Evolutionary conservation across 2,113 vertebrate genomes (phyloP), one percentile per base, ranked within the genome.

Genomic region (Ctenomys sociabilis): DNA sequence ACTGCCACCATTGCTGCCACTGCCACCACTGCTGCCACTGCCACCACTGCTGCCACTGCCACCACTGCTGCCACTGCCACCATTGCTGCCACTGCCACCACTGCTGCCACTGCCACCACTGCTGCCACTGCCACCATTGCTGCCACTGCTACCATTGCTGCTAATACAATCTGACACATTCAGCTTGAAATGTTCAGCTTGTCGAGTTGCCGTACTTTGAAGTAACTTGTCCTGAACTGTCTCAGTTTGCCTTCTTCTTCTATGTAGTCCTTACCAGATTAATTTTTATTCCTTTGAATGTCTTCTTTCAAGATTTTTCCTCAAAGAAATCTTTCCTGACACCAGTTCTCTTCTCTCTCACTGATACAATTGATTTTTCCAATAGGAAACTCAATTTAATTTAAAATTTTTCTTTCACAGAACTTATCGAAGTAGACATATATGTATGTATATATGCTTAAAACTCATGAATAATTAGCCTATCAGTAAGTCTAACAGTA

Each of bases 261-360:
- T 5, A 28, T 90, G 0, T 84, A 19, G 8, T 75, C 24, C 40
- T 90, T 16, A 7, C 11, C 11, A 12, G 28, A 72, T 24, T 86
- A 83, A 72, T 49, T 92, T 92, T 80, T 66, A 59, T 0, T 9
- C 17, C 43, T 83, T 49, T 90, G 54, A 94, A 57, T 87, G 21
- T 75, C 26, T 61, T 73, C 32, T 96, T 82, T 86, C 68, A 66
- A 81, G 77, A 91, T 72, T 85, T 91, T 94, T 81, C 35, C 63
- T 89, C 86, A 54, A 93, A 95, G 19, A 64, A 26, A 73, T 0
- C n/a, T 93, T 82, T 28, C 5, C 5, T 70, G 57, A 57, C 2
- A 77, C 16, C n/a, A 68, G 9, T 14, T 17, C 24, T 84, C 40
- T 80, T 24, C 9, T 81, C 43, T 81, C 14, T 57, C 35, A 70